These are phyloP conservation scores for Microchrysa polita DNA, from an alignment of 2,888 invertebrate genomes.

Conservation along the genomic window DNA sequence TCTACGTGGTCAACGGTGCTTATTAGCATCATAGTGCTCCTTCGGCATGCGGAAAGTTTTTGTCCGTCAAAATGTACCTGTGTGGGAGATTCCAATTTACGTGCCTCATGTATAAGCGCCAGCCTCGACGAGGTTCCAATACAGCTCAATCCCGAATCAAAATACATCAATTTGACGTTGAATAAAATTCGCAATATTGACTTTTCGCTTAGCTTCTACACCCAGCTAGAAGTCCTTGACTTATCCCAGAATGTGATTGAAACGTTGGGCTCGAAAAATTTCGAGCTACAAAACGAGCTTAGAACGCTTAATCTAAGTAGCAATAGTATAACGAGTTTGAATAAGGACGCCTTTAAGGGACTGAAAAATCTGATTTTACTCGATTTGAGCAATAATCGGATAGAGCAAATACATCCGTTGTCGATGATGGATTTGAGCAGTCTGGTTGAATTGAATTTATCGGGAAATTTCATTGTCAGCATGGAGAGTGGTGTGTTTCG, in stretches of 20 bases:
- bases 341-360: conserved; percentile 81
- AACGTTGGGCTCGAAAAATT: conserved; percentile 82
- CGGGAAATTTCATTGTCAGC: conserved; percentile 78
- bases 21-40: conserved; percentile 16
- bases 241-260: conserved; percentile 83
- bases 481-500: conserved; percentile 77
- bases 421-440: conserved; percentile 82
- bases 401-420: conserved; percentile 76
- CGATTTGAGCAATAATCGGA: conserved; percentile 81
- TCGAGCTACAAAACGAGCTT: conserved; percentile 79
- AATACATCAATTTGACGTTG: conserved; percentile 82
- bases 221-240: conserved; percentile 81
- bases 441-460: conserved; percentile 78
- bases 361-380: conserved; percentile 73
- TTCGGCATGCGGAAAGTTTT: conserved; percentile 65
- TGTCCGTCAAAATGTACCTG: conserved; percentile 86
- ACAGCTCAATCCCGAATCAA: conserved; percentile 87
- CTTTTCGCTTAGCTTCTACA: conserved; percentile 82
- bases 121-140: conserved; percentile 87
- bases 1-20: conserved; percentile 28
- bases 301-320: conserved; percentile 79
- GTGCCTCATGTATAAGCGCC: conserved; percentile 80
- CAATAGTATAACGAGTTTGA: conserved; percentile 76
- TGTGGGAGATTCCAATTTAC: conserved; percentile 79
- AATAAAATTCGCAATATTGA: conserved; percentile 83